These are phyloP conservation scores for Graptemys geographica DNA, from an alignment of 2,797 vertebrate genomes.

Conservation along the genomic window DNA sequence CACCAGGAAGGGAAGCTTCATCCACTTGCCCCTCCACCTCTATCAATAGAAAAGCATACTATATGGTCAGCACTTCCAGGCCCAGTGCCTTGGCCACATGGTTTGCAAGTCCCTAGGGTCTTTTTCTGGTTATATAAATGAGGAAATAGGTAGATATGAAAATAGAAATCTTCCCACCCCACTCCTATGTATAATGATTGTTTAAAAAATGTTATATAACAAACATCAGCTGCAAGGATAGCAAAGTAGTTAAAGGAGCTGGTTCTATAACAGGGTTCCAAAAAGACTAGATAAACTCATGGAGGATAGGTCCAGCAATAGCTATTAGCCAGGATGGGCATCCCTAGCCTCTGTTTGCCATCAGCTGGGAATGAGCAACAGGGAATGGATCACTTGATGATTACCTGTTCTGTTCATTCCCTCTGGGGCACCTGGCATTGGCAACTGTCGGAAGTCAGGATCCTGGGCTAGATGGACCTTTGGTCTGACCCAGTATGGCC, in stretches of 20 bases:
- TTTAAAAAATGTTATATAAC: constrained; percentile 30
- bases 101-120: neutral
- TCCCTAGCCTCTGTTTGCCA: no score
- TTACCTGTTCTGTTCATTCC: no score
- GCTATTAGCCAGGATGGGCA: no score
- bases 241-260: constrained; percentile 23
- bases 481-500: no score
- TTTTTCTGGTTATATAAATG: constrained; percentile 2
- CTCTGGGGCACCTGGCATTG: no score
- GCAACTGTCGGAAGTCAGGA: no score
- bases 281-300: no score
- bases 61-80: constrained; percentile 53
- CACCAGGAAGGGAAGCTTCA: constrained; percentile 17
- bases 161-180: constrained; percentile 35
- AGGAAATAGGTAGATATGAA: neutral
- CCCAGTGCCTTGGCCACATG: constrained; percentile 4
- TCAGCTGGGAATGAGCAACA: no score
- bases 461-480: no score
- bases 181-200: constrained; percentile 43
- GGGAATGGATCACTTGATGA: no score
- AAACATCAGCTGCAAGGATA: constrained; percentile 44
- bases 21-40: neutral
- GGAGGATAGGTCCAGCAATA: no score
- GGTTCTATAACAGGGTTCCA: no score
- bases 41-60: constrained; percentile 26